Evolutionary conservation across 2,888 invertebrate genomes (phyloP).

Genomic region (Xylocampa areola): DNA sequence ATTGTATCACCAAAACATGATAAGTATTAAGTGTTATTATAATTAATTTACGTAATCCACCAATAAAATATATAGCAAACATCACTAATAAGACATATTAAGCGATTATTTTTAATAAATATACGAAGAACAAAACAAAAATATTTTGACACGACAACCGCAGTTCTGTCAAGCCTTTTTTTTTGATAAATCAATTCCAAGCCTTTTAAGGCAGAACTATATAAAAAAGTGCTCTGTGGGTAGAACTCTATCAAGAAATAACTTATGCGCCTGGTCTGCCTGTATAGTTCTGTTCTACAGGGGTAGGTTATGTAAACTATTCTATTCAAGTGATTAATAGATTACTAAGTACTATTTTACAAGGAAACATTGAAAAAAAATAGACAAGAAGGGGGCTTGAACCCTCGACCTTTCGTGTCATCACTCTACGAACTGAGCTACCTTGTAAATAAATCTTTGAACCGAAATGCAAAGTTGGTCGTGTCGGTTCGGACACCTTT

Average conservation of each 20-base stretch:
- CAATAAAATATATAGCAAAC: slow-evolving; percentile 71
- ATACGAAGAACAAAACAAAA: slow-evolving; percentile 82
- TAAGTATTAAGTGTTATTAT: slow-evolving; percentile 63
- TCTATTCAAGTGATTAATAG: background rate
- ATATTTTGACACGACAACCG: slow-evolving; percentile 85
- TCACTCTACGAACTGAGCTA: too few species aligned
- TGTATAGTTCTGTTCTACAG: too few species aligned
- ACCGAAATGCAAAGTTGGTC: too few species aligned
- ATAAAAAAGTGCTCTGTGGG: too few species aligned
- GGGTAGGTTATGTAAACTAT: background rate
- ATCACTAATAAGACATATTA: slow-evolving; percentile 75
- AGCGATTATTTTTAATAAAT: slow-evolving; percentile 63
- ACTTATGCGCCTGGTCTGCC: too few species aligned
- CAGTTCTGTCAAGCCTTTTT: slow-evolving; percentile 36
- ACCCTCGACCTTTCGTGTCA: too few species aligned
- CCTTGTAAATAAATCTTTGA: too few species aligned
- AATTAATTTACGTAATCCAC: slow-evolving; percentile 58
- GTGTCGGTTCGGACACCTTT: too few species aligned
- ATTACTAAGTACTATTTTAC: too few species aligned
- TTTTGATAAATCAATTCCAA: background rate
- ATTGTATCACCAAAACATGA: slow-evolving; percentile 78
- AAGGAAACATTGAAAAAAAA: too few species aligned
- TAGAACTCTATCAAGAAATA: too few species aligned
- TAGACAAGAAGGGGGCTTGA: too few species aligned
- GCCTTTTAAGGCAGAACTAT: background rate